Percentiles rank a stretch among this genome's conserved stretches.
phyloP scores from a whole-genome alignment of 2,888 invertebrate genomes.

The Nymphalis polychloros region DNA sequence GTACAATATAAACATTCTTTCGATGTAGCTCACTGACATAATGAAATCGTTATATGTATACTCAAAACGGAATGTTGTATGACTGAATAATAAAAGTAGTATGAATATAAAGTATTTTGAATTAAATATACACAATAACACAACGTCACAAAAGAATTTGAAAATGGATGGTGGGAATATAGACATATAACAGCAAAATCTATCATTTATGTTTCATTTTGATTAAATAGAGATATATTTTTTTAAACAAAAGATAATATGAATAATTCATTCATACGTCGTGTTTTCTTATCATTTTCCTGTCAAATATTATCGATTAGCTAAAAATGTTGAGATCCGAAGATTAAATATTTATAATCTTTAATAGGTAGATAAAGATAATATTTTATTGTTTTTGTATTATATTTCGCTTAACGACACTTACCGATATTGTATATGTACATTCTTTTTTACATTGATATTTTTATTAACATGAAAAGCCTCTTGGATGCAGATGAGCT shows the following conservation, averaged over 20 bases:
- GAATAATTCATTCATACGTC: conserved; percentile 35
- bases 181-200: conserved; percentile 19
- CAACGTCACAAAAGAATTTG: background rate
- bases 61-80: too few relatives aligned
- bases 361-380: conserved; percentile 9
- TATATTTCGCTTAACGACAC: background rate
- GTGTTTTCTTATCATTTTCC: conserved; percentile 18
- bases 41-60: too few relatives aligned
- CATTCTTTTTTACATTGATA: too few relatives aligned
- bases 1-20: too few relatives aligned
- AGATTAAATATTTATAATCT: conserved; percentile 16
- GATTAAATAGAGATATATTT: conserved; percentile 11
- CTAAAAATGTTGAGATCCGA: conserved; percentile 26
- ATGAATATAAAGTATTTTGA: background rate
- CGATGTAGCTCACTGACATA: too few relatives aligned
- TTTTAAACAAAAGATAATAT: conserved; percentile 24
- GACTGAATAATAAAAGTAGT: too few relatives aligned
- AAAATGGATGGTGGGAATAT: conserved; percentile 3
- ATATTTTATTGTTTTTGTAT: conserved; percentile 6
- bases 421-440: background rate
- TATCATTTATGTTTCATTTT: conserved; percentile 25
- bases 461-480: too few relatives aligned
- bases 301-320: conserved; percentile 26
- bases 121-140: background rate
- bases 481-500: too few relatives aligned